Evolutionary conservation across 2,113 vertebrate genomes (phyloP).

Genomic region (Formicarius rufipectus): DNA sequence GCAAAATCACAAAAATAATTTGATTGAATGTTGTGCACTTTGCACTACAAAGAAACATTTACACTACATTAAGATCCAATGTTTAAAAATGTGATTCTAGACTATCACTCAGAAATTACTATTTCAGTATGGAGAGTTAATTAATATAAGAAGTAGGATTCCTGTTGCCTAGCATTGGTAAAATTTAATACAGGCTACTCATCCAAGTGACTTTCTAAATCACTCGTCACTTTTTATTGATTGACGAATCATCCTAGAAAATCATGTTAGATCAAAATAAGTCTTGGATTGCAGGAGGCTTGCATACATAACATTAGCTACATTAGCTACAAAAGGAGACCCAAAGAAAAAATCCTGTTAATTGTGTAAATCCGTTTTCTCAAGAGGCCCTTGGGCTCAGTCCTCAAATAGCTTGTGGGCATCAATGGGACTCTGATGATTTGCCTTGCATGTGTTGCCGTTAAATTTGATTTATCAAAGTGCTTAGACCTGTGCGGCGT

Average conservation of each 20-base stretch:
- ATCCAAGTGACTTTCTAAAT: neutral
- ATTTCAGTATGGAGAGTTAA: neutral
- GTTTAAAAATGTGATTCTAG: neutral
- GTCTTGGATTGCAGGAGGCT: neutral
- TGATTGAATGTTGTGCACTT: neutral
- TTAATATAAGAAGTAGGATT: neutral
- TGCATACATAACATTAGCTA: neutral
- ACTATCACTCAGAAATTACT: neutral
- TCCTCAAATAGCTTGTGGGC: neutral
- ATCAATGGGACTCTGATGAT: neutral
- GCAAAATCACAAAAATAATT: neutral
- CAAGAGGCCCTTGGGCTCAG: neutral
- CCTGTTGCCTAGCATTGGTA: neutral
- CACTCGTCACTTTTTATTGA: neutral
- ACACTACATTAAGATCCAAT: neutral
- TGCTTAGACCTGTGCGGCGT: neutral
- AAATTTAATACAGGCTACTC: neutral
- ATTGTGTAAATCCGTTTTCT: neutral
- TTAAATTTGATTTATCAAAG: neutral
- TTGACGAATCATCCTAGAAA: neutral
- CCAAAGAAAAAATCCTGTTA: neutral
- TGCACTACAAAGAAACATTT: neutral
- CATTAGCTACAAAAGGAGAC: neutral
- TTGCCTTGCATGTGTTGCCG: neutral
- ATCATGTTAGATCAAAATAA: neutral